phyloP scores from a whole-genome alignment of 2,797 vertebrate species.

The Smutsia gigantea region DNA sequence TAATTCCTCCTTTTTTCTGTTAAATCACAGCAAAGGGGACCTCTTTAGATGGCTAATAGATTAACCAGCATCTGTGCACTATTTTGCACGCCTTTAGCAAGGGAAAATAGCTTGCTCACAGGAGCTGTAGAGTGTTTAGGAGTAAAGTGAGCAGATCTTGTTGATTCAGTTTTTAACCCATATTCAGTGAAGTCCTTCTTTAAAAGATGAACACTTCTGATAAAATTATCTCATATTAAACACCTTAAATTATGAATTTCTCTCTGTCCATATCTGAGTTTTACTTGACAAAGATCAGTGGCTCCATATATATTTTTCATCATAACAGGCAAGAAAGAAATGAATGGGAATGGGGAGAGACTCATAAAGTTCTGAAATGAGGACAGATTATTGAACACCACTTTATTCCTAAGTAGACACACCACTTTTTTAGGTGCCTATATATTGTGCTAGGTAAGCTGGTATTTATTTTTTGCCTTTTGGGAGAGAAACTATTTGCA shows the following conservation, averaged over 20 bases:
- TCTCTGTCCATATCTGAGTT: neutral
- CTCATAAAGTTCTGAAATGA: neutral
- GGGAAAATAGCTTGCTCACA: neutral
- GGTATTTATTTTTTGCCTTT: neutral
- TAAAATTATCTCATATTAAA: neutral
- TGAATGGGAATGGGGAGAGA: neutral
- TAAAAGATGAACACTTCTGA: neutral
- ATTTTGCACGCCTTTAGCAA: neutral
- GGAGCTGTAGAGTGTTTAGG: neutral
- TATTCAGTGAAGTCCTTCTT: neutral
- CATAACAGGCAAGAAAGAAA: neutral
- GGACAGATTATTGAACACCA: neutral
- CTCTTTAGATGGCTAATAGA: neutral
- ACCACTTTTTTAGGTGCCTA: neutral
- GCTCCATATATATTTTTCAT: neutral
- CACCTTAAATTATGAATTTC: neutral
- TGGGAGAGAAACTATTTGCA: neutral
- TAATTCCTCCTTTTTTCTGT: slow-evolving; percentile 7
- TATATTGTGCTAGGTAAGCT: neutral
- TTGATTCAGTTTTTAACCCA: neutral
- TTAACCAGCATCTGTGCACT: slow-evolving; percentile 24
- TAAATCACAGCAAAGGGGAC: slow-evolving; percentile 39
- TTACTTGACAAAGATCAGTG: neutral
- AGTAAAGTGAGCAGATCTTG: neutral
- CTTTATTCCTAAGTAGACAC: neutral